Percentiles rank a stretch among this genome's conserved stretches.
Evolutionary conservation across 2,888 invertebrate genomes (phyloP).

Genomic region (Tillus elongatus): DNA sequence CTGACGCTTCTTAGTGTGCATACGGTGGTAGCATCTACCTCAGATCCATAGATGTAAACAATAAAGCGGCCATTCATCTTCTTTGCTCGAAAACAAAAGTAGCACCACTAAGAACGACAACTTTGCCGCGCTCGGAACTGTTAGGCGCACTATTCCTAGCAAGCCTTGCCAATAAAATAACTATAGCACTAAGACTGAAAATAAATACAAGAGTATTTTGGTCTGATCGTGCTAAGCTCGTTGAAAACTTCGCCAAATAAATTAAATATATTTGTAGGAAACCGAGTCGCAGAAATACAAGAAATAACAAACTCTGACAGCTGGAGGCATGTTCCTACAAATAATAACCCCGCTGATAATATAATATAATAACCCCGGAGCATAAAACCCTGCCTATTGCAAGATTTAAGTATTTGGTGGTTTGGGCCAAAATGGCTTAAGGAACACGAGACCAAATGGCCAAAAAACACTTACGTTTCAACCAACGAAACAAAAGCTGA

Average conservation of each 20-base stretch:
- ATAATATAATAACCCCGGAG: no score
- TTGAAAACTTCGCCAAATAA: neutral
- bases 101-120: neutral
- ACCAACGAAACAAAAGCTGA: no score
- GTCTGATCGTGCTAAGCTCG: neutral
- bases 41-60: neutral
- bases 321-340: neutral
- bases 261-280: neutral
- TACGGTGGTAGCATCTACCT: neutral
- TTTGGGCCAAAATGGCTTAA: neutral
- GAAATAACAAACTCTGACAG: neutral
- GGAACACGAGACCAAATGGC: conserved; percentile 13
- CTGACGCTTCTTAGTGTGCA: neutral
- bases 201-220: neutral
- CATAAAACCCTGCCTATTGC: neutral
- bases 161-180: neutral
- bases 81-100: neutral
- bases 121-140: conserved; percentile 7
- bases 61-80: conserved; percentile 5
- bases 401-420: neutral
- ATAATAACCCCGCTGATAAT: neutral
- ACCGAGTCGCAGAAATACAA: neutral
- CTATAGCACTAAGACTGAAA: neutral
- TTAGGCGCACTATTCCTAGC: neutral
- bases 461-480: no score